phyloP scores from a whole-genome alignment of 2,797 vertebrate genomes.

The Tarsius wallacei region DNA sequence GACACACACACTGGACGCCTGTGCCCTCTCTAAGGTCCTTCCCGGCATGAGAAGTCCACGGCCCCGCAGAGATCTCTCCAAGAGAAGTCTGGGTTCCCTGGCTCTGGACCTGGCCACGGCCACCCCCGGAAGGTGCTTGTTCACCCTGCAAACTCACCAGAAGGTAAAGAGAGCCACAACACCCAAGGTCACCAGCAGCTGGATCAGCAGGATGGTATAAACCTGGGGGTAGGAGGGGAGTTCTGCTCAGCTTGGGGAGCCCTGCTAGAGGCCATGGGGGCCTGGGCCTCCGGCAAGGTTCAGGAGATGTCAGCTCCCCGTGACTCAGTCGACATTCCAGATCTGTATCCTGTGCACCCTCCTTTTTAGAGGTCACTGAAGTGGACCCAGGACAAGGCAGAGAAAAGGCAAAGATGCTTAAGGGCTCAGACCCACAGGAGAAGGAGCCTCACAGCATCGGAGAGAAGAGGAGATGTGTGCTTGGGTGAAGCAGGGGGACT shows the following conservation, averaged over 20 bases:
- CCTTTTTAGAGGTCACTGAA: background rate
- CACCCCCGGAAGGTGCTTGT: background rate
- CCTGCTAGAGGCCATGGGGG: background rate
- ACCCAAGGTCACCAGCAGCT: slow-evolving; percentile 94
- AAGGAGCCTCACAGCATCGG: background rate
- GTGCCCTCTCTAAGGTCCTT: background rate
- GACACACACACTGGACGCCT: background rate
- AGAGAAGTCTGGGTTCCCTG: background rate
- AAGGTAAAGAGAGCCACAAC: slow-evolving; percentile 97
- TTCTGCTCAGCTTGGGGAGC: background rate
- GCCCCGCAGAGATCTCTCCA: background rate
- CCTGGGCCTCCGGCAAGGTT: background rate
- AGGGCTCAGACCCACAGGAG: background rate
- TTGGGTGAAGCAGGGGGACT: background rate
- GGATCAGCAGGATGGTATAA: slow-evolving; percentile 95
- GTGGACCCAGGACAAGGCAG: background rate
- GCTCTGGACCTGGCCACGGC: background rate
- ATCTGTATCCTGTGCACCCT: background rate
- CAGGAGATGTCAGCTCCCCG: background rate
- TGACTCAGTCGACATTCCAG: background rate
- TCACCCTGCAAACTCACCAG: slow-evolving; percentile 92
- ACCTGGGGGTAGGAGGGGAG: slow-evolving; percentile 90
- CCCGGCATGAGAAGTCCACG: rapidly evolving
- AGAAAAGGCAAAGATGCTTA: background rate
- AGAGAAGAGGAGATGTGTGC: background rate